Evolutionary conservation across 1,140 invertebrate species (phyloP).

Genomic region (Leptinotarsa texana): DNA sequence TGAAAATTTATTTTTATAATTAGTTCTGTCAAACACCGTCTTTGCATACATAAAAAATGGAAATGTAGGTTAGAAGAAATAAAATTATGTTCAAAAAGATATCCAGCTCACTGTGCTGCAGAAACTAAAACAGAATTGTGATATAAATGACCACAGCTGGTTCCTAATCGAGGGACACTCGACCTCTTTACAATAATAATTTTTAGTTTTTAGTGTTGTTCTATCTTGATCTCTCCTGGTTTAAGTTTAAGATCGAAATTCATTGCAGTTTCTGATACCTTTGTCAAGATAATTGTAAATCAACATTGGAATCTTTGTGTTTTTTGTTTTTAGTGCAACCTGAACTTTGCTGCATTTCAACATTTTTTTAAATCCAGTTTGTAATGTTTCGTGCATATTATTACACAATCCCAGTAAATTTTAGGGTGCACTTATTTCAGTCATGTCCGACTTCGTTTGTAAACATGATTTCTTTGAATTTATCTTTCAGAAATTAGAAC

Average conservation of each 20-base stretch:
- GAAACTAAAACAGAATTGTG: slow-evolving; percentile 51
- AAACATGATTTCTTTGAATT: neutral
- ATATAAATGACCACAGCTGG: slow-evolving; percentile 53
- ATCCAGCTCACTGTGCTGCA: slow-evolving; percentile 38
- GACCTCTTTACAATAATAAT: slow-evolving; percentile 38
- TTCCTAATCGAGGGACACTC: slow-evolving; percentile 51
- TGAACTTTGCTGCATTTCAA: neutral
- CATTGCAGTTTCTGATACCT: neutral
- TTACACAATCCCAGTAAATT: neutral
- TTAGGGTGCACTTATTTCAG: slow-evolving; percentile 7
- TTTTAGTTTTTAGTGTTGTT: slow-evolving; percentile 41
- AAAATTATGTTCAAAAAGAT: too few species aligned
- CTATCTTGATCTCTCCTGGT: slow-evolving; percentile 49
- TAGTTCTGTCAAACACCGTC: too few species aligned
- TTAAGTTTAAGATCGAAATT: slow-evolving; percentile 30
- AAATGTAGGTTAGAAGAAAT: too few species aligned
- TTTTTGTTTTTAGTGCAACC: neutral
- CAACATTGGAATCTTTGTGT: neutral
- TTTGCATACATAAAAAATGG: too few species aligned
- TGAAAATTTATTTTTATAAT: too few species aligned
- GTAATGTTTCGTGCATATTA: too few species aligned
- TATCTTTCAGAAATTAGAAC: slow-evolving; percentile 12
- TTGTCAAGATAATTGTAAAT: neutral
- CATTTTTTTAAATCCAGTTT: too few species aligned
- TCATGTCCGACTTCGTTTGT: slow-evolving; percentile 4